phyloP scores from a whole-genome alignment of 1,140 invertebrate species.

The Listronotus oregonensis region DNA sequence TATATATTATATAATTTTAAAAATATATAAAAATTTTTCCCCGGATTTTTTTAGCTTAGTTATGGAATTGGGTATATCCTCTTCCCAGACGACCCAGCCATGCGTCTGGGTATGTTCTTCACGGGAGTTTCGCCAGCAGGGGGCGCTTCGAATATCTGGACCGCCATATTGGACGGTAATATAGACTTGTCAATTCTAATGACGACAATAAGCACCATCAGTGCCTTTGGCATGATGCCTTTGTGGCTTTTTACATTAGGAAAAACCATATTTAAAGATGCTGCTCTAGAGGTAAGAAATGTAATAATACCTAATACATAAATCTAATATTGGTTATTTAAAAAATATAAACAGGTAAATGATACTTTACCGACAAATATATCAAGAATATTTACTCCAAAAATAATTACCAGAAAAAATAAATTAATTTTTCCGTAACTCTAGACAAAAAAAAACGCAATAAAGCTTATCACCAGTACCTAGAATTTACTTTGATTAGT shows the following conservation, averaged over 20 bases:
- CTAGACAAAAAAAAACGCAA: too few species aligned
- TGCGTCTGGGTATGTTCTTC: slow-evolving; percentile 89
- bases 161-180: slow-evolving; percentile 84
- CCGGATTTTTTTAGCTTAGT: slow-evolving; percentile 66
- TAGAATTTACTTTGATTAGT: too few species aligned
- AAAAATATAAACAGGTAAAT: too few species aligned
- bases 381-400: too few species aligned
- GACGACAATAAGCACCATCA: slow-evolving; percentile 78
- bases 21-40: too few species aligned
- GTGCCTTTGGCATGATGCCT: slow-evolving; percentile 75
- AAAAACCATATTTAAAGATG: slow-evolving; percentile 66
- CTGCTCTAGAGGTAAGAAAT: slow-evolving; percentile 60
- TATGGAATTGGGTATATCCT: slow-evolving; percentile 74
- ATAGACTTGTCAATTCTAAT: slow-evolving; percentile 89
- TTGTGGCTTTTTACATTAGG: slow-evolving; percentile 95
- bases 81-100: slow-evolving; percentile 70
- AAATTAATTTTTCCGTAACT: too few species aligned
- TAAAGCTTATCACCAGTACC: too few species aligned
- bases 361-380: too few species aligned
- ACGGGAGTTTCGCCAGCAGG: slow-evolving; percentile 90
- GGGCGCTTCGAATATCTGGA: slow-evolving; percentile 96
- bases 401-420: too few species aligned
- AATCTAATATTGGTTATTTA: too few species aligned
- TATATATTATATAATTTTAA: too few species aligned
- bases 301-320: neutral